These are phyloP conservation scores for Kryphioiulus occultus DNA, from an alignment of 2,888 invertebrate genomes.

Conservation along the genomic window DNA sequence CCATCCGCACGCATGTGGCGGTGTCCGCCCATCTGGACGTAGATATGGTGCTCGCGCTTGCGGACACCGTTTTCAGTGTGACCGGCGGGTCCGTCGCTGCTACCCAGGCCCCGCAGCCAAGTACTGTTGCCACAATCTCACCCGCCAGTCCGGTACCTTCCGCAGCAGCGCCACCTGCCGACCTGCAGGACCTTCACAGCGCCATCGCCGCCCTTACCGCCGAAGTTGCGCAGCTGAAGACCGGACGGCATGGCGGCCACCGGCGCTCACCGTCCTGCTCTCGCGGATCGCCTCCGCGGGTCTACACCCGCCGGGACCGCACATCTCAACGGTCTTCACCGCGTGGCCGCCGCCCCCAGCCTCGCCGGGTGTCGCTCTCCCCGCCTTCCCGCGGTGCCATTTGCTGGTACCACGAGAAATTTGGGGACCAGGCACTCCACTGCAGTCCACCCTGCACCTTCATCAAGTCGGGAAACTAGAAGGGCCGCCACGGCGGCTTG, in stretches of 20 bases:
- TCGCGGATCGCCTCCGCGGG: too few species aligned
- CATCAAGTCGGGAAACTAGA: background rate
- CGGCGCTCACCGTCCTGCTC: too few species aligned
- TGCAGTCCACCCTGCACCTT: background rate
- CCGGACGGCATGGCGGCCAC: too few species aligned
- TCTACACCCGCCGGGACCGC: background rate
- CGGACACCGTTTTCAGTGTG: background rate
- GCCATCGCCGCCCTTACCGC: too few species aligned
- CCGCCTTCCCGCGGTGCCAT: background rate
- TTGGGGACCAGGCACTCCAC: background rate
- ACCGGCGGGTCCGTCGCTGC: background rate
- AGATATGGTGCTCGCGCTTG: background rate
- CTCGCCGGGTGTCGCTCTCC: background rate
- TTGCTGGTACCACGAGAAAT: conserved; percentile 14
- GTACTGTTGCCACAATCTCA: too few species aligned
- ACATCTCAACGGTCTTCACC: too few species aligned
- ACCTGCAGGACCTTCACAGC: too few species aligned
- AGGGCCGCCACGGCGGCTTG: background rate
- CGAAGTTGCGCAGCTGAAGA: too few species aligned
- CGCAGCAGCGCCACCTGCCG: too few species aligned
- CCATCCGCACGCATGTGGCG: background rate
- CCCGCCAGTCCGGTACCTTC: too few species aligned
- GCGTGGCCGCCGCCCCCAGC: too few species aligned
- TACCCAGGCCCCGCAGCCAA: too few species aligned
- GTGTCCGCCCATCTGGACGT: background rate